These are phyloP conservation scores for Perizoma flavofasciatum DNA, from an alignment of 2,888 invertebrate genomes.

Conservation along the genomic window DNA sequence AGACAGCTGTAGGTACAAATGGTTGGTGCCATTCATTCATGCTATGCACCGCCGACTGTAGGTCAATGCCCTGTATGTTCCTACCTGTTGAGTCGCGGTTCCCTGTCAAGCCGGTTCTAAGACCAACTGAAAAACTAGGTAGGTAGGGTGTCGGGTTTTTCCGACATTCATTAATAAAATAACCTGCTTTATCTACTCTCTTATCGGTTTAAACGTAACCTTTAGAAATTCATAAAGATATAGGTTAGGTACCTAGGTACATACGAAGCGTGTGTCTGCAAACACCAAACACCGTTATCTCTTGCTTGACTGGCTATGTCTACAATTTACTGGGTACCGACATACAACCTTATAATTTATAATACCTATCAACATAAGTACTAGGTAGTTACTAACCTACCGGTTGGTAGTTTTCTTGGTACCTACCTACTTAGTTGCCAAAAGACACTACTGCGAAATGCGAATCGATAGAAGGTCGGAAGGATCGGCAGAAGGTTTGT, in stretches of 20 bases:
- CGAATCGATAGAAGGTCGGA: too few species aligned
- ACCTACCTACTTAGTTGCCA: too few species aligned
- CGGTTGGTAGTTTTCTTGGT: too few species aligned
- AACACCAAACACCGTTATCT: slow-evolving; percentile 29
- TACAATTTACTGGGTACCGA: too few species aligned
- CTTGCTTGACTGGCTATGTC: slow-evolving; percentile 28
- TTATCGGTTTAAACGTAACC: too few species aligned
- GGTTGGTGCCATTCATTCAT: slow-evolving; percentile 73
- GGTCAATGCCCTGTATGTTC: slow-evolving; percentile 76
- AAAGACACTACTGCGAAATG: too few species aligned
- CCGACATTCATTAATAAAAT: slow-evolving; percentile 49
- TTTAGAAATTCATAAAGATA: too few species aligned
- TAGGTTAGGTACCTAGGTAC: slow-evolving; percentile 10
- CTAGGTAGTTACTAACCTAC: too few species aligned
- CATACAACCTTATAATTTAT: too few species aligned
- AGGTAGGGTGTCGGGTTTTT: slow-evolving; percentile 38
- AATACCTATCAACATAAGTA: too few species aligned
- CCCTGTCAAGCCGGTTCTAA: slow-evolving; percentile 73
- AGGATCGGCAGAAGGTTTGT: too few species aligned
- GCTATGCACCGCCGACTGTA: slow-evolving; percentile 63
- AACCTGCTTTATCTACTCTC: background rate
- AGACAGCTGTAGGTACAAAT: slow-evolving; percentile 52
- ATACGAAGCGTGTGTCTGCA: slow-evolving; percentile 9
- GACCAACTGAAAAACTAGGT: slow-evolving; percentile 53
- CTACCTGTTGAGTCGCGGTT: slow-evolving; percentile 75